A percentile compares a stretch with the other conserved stretches of the same genome.
These are phyloP conservation scores for Pseudorhiza aurosa DNA, from an alignment of 30 jellyfish, hydroid and myxozoan genomes.

Conservation along the genomic window DNA sequence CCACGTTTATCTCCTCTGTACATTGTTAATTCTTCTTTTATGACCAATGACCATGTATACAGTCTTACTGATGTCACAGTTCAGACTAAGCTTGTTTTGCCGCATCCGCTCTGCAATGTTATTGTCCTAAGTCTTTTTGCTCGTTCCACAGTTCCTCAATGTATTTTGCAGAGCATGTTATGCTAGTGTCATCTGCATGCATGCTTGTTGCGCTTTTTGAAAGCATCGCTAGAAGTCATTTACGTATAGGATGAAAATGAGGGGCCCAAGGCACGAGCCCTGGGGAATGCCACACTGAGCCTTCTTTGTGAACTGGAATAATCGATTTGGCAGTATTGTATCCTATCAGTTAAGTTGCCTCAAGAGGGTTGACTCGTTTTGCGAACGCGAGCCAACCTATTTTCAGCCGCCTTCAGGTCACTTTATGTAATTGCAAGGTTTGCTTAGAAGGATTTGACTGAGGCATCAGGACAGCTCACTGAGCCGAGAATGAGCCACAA, in stretches of 20 bases:
- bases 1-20: constrained; percentile 23
- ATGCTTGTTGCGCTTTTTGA: not conserved
- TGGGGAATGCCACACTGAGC: not conserved
- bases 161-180: not conserved
- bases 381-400: not conserved
- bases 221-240: not conserved
- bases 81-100: constrained; percentile 23
- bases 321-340: not conserved
- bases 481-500: constrained; percentile 35
- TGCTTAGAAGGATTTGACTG: constrained; percentile 23
- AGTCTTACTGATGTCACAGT: constrained; percentile 2
- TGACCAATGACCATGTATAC: constrained; percentile 6
- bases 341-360: not conserved
- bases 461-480: not conserved
- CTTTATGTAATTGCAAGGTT: constrained; percentile 8
- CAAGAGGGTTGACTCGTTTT: constrained; percentile 34
- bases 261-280: not conserved
- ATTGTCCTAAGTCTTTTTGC: not conserved
- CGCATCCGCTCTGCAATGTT: constrained; percentile 34
- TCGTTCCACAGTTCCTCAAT: constrained; percentile 7
- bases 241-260: constrained; percentile 2
- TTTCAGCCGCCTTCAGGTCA: constrained; percentile 1
- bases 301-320: not conserved
- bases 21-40: not conserved
- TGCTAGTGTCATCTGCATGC: constrained; percentile 9